Evolutionary conservation across 2,797 vertebrate species (phyloP).

Genomic region (Neostethus bicornis): DNA sequence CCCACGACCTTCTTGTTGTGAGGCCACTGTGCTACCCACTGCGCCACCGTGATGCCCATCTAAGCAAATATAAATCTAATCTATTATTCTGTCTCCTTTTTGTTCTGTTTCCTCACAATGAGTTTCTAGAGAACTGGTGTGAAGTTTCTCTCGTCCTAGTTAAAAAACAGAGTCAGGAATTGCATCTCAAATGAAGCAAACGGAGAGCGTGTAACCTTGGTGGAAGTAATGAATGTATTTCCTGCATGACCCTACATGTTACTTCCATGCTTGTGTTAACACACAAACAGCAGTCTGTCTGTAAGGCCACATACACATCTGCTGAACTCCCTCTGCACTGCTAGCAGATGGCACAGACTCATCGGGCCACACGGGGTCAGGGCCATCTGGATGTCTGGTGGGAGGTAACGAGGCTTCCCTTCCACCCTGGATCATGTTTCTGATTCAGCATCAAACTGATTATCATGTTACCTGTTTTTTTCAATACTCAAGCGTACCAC

Average conservation of each 20-base stretch:
- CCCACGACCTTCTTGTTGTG: too few species aligned
- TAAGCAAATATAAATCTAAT: too few species aligned
- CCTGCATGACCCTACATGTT: neutral
- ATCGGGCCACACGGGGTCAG: slow-evolving; percentile 41
- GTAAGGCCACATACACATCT: slow-evolving; percentile 40
- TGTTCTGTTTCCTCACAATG: too few species aligned
- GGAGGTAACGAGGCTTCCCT: slow-evolving; percentile 51
- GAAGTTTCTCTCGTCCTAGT: too few species aligned
- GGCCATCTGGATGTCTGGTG: slow-evolving; percentile 78
- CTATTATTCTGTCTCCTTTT: too few species aligned
- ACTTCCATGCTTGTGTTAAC: neutral
- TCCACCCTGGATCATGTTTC: slow-evolving; percentile 70
- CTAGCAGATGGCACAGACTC: slow-evolving; percentile 68
- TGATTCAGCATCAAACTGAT: slow-evolving; percentile 78
- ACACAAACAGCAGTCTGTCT: slow-evolving; percentile 3
- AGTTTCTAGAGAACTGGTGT: too few species aligned
- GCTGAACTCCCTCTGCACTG: slow-evolving; percentile 67
- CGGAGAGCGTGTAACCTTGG: neutral
- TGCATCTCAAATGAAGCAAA: neutral
- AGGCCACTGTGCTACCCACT: too few species aligned
- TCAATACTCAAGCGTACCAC: slow-evolving; percentile 38
- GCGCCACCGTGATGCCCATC: too few species aligned
- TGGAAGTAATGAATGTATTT: neutral
- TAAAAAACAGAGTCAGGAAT: neutral
- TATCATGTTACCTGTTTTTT: slow-evolving; percentile 77